Evolutionary conservation across 2,888 invertebrate species (phyloP), one percentile per base, ranked within the genome.

Genomic region (Tridacna gigas): DNA sequence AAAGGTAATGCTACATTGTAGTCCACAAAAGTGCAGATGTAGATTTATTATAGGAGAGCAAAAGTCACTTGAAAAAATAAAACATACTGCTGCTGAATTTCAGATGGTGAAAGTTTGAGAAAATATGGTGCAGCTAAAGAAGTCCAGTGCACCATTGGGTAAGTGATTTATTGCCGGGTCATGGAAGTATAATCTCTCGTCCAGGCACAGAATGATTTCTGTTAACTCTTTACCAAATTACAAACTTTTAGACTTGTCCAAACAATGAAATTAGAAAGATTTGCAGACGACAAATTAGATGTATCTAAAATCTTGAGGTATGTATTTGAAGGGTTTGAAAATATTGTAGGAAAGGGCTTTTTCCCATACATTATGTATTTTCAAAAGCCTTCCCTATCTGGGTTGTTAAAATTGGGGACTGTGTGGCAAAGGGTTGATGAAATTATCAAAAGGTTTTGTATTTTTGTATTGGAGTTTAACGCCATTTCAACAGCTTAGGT

Each of bases 141-240:
- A 65, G 65, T 65, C 65, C 25, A 65, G 28, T 65, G 65, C 65
- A 65, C 65, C 65, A 20, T 11, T 65, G 28, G 65, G 65, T 56
- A 56, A 56, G n/a, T n/a, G 18, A n/a, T 26, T 26, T 65, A 18
- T 2, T 15, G 22, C 5, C n/a, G n/a, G 11, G 2, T 61, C 12
- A 22, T 61, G 61, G 22, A 37, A 37, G 37, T 37, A 37, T 4
- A 37, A 37, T n/a, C n/a, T n/a, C n/a, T n/a, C n/a, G n/a, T n/a
- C 2, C 7, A 37, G 2, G 7, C 7, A 37, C 7, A 37, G 2
- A 37, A 2, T 7, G 3, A 37, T 37, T 37, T 37, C 37, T 4
- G 37, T 37, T 37, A 37, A 7, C 37, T 37, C 37, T 2, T 25
- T n/a, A 15, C n/a, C 25, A 25, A 20, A 15, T 1, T 0, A 2